These are phyloP conservation scores for Virgularia gustaviana DNA, from an alignment of 92 coral and sea anemone species.

Conservation along the genomic window DNA sequence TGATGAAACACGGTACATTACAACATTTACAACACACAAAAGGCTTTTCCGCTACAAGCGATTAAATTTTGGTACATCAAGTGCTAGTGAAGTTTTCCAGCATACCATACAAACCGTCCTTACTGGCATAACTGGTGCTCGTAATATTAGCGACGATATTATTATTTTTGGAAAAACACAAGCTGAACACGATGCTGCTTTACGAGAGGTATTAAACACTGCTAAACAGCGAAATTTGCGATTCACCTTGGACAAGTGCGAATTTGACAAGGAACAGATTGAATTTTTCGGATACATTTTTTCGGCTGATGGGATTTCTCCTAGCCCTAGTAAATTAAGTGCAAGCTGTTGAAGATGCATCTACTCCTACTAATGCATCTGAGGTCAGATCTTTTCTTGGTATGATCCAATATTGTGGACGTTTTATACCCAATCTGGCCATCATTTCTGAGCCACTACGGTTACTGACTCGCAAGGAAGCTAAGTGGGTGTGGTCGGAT, in stretches of 20 bases:
- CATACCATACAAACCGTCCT: constrained; percentile 38
- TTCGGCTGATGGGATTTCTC: constrained; percentile 43
- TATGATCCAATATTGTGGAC: constrained; percentile 54
- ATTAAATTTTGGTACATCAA: constrained; percentile 6
- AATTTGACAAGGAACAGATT: constrained; percentile 18
- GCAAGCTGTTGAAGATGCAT: constrained; percentile 19
- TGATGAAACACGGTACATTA: constrained; percentile 47
- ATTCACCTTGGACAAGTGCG: constrained; percentile 15
- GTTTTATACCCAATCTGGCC: constrained; percentile 56
- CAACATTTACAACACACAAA: constrained; percentile 55
- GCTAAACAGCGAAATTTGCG: constrained; percentile 16
- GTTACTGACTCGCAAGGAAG: constrained; percentile 39
- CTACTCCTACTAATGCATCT: constrained; percentile 46
- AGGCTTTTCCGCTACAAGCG: constrained; percentile 57
- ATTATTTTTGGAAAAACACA: constrained; percentile 16
- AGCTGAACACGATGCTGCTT: not conserved
- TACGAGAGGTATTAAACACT: constrained; percentile 3
- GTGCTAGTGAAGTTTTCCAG: constrained; percentile 55
- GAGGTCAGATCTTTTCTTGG: constrained; percentile 63
- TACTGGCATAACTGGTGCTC: constrained; percentile 38
- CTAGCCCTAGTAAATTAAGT: constrained; percentile 44
- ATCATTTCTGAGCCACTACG: constrained; percentile 61
- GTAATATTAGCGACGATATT: constrained; percentile 43
- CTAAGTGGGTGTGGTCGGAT: constrained; percentile 37
- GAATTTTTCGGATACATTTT: constrained; percentile 29